Percentiles rank a stretch among this genome's conserved stretches.
Evolutionary conservation across 1,140 invertebrate species (phyloP).

Genomic region (Colletes latitarsis): DNA sequence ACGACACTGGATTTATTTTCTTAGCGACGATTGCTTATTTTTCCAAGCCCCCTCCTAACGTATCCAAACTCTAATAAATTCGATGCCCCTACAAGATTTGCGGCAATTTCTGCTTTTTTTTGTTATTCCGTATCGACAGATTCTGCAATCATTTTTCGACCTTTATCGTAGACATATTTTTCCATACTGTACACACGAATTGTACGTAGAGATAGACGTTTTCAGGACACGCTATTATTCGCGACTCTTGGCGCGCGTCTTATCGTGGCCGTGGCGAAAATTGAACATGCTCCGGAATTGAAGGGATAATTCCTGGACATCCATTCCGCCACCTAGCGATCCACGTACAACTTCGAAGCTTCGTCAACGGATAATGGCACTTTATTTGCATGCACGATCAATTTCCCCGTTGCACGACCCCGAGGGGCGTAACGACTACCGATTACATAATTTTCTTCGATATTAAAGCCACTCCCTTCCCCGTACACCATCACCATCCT

Average conservation of each 20-base stretch:
- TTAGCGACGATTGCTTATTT: constrained; percentile 58
- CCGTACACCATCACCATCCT: not conserved
- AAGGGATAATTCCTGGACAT: constrained; percentile 36
- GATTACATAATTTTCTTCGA: constrained; percentile 78
- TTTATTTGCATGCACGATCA: constrained; percentile 77
- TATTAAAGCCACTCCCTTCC: constrained; percentile 69
- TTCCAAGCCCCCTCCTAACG: constrained; percentile 48
- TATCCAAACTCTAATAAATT: constrained; percentile 56
- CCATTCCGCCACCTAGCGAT: constrained; percentile 36
- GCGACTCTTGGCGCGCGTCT: no score
- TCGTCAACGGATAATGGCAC: constrained; percentile 67
- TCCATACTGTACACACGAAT: no score
- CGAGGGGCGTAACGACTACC: constrained; percentile 64
- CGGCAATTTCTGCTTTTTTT: constrained; percentile 35
- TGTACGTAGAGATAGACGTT: no score
- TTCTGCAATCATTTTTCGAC: not conserved
- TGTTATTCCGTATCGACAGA: not conserved
- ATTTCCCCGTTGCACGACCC: constrained; percentile 56
- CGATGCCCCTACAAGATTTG: no score
- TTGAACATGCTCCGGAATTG: constrained; percentile 47
- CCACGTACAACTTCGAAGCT: constrained; percentile 55
- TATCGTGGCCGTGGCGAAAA: constrained; percentile 28
- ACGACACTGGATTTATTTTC: constrained; percentile 59
- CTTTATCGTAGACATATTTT: no score
- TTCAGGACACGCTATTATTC: no score